A percentile compares a stretch with the other conserved stretches of the same genome.
Evolutionary conservation across 2,113 vertebrate genomes (phyloP).

Genomic region (Piaya cayana): DNA sequence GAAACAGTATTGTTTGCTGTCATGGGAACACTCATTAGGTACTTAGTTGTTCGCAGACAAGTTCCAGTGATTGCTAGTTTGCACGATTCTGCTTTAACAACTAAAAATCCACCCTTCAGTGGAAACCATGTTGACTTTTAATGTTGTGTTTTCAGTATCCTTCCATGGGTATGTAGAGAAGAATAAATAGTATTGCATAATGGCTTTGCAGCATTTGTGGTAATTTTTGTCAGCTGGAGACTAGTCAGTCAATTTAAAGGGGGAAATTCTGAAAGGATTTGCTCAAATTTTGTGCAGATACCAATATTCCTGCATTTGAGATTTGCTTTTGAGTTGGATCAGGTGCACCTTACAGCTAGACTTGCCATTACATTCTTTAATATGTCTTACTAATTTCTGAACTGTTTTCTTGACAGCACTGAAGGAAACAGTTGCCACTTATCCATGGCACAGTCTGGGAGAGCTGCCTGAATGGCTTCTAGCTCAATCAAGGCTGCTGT

Average conservation of each 20-base stretch:
- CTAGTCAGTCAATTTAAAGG: background rate
- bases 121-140: background rate
- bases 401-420: background rate
- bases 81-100: background rate
- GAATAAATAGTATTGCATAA: background rate
- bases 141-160: background rate
- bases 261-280: background rate
- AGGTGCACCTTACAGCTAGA: background rate
- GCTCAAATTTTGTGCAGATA: background rate
- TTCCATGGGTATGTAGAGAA: background rate
- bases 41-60: background rate
- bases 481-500: background rate
- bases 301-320: background rate
- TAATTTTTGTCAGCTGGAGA: background rate
- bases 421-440: background rate
- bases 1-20: background rate
- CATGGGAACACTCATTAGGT: background rate
- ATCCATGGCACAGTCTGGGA: background rate
- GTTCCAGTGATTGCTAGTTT: background rate
- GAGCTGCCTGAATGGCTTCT: background rate
- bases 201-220: background rate
- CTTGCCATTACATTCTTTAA: background rate
- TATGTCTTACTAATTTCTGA: background rate
- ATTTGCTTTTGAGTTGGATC: background rate
- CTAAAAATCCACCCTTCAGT: background rate